Evolutionary conservation across 2,797 vertebrate species (phyloP).

Genomic region (Poeciliopsis infans): DNA sequence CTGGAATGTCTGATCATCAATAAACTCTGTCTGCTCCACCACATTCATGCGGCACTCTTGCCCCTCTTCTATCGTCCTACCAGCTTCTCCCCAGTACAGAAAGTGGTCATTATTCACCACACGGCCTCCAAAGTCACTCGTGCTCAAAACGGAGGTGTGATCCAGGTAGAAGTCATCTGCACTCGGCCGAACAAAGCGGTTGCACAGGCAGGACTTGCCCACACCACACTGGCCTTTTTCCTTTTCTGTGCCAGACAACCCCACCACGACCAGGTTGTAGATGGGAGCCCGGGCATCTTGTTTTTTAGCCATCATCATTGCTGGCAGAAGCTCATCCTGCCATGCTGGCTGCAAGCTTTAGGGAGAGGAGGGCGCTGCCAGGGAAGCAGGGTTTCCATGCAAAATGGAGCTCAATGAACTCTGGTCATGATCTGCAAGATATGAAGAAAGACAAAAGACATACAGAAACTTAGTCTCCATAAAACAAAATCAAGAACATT

Average conservation of each 20-base stretch:
- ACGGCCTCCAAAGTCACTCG: slow-evolving; percentile 96
- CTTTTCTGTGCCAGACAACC: slow-evolving; percentile 96
- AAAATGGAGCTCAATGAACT: slow-evolving; percentile 60
- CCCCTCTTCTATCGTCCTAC: slow-evolving; percentile 88
- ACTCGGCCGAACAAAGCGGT: slow-evolving; percentile 93
- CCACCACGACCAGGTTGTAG: slow-evolving; percentile 96
- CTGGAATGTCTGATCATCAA: slow-evolving; percentile 98
- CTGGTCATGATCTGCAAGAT: slow-evolving; percentile 68
- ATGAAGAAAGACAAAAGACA: slow-evolving; percentile 43
- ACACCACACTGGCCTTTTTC: slow-evolving; percentile 97
- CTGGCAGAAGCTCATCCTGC: slow-evolving; percentile 89
- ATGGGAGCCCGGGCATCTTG: slow-evolving; percentile 95
- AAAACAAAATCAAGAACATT: slow-evolving; percentile 32
- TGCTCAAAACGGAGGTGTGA: slow-evolving; percentile 98
- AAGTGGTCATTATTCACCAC: slow-evolving; percentile 99
- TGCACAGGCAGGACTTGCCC: slow-evolving; percentile 98
- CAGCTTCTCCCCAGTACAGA: slow-evolving; percentile 96
- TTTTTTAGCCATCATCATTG: slow-evolving; percentile 97
- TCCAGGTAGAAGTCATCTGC: slow-evolving; percentile 96
- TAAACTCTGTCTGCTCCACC: slow-evolving; percentile 98
- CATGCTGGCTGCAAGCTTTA: slow-evolving; percentile 82
- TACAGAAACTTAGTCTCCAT: slow-evolving; percentile 42
- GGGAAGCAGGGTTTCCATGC: slow-evolving; percentile 70
- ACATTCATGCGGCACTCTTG: slow-evolving; percentile 90
- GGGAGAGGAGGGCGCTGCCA: slow-evolving; percentile 63